phyloP scores from a whole-genome alignment of 2,113 vertebrate genomes.

The Eulemur rufifrons region DNA sequence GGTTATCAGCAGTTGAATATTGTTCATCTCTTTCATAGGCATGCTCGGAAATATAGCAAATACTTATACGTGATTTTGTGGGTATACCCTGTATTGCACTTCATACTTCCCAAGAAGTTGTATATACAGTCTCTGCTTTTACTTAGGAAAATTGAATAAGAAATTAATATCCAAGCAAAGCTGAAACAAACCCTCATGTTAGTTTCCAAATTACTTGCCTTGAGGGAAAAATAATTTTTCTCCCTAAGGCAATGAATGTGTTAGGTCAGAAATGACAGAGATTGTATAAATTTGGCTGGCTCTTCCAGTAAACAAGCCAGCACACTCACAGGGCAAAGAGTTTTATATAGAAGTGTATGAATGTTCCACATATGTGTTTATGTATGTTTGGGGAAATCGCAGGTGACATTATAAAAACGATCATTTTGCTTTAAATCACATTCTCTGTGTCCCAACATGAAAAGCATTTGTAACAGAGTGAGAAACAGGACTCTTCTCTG shows the following conservation, averaged over 20 bases:
- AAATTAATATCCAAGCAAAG: slow-evolving; percentile 41
- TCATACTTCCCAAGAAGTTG: neutral
- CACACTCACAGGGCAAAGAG: neutral
- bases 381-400: neutral
- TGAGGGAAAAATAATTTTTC: slow-evolving; percentile 38
- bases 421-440: neutral
- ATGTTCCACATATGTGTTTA: neutral
- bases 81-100: neutral
- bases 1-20: slow-evolving; percentile 66
- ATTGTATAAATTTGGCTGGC: slow-evolving; percentile 8
- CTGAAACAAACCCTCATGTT: slow-evolving; percentile 26
- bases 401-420: neutral
- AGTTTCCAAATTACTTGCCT: slow-evolving; percentile 41
- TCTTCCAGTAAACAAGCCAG: slow-evolving; percentile 35
- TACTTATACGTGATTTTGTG: neutral
- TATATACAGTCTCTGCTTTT: neutral
- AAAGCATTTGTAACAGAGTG: neutral
- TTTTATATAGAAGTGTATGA: neutral
- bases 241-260: neutral
- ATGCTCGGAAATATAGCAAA: slow-evolving; percentile 29
- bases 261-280: slow-evolving; percentile 44
- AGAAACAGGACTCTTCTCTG: neutral
- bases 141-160: slow-evolving; percentile 46
- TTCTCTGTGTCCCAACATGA: neutral
- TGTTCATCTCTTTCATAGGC: slow-evolving; percentile 52